phyloP scores from a whole-genome alignment of 2,797 vertebrate genomes.

The Sebastes umbrosus region DNA sequence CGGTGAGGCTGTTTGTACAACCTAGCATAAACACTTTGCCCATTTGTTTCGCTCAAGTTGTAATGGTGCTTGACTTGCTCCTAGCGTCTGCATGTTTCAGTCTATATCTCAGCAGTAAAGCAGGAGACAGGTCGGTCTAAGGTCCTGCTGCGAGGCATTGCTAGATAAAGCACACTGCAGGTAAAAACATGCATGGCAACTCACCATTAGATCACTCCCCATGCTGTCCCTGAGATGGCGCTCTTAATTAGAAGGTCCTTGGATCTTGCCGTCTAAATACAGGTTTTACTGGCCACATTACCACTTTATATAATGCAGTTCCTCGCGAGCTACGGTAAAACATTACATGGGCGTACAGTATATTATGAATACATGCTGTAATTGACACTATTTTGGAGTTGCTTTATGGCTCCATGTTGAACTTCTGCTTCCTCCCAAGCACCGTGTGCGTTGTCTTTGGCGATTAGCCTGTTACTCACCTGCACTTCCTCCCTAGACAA shows the following conservation, averaged over 20 bases:
- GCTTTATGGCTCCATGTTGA: conserved; percentile 65
- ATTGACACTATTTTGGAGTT: conserved; percentile 70
- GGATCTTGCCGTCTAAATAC: conserved; percentile 63
- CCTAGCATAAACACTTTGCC: conserved; percentile 28
- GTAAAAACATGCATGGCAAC: conserved; percentile 65
- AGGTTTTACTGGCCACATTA: conserved; percentile 69
- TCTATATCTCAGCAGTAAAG: conserved; percentile 62
- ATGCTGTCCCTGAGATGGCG: conserved; percentile 62
- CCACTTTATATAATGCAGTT: conserved; percentile 42
- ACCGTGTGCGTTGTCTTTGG: conserved; percentile 67
- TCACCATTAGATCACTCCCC: conserved; percentile 72
- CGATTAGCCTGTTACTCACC: conserved; percentile 81
- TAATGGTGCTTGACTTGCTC: conserved; percentile 57
- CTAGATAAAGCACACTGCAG: conserved; percentile 77
- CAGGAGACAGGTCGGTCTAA: conserved; percentile 40
- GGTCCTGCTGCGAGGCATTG: conserved; percentile 59
- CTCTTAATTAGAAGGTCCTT: conserved; percentile 77
- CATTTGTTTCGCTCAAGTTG: conserved; percentile 61
- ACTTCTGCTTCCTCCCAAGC: conserved; percentile 44
- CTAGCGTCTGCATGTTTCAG: conserved; percentile 36
- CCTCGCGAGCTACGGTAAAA: conserved; percentile 34
- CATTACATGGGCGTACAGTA: conserved; percentile 43
- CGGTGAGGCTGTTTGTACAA: conserved; percentile 47
- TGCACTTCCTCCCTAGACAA: conserved; percentile 80
- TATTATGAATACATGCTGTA: conserved; percentile 68